Conservation (phyloP, 2,797 vertebrate species). For the Cygnus olor region DNA sequence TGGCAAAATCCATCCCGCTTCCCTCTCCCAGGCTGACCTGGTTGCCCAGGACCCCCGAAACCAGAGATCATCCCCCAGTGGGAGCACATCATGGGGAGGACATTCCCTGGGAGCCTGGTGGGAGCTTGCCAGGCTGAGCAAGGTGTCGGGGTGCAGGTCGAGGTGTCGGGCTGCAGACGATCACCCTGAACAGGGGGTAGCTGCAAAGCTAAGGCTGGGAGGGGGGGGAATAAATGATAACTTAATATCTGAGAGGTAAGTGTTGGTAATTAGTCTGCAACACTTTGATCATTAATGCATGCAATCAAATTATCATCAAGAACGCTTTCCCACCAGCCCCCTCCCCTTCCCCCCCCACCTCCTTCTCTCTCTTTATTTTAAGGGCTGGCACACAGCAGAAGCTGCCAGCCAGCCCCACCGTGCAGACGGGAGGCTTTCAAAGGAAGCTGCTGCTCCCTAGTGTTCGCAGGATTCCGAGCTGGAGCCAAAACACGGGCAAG, state of each 20-base stretch:
- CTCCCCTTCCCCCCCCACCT: background rate
- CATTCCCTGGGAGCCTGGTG: background rate
- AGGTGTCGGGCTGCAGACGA: background rate
- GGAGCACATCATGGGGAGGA: background rate
- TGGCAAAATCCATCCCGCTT: background rate
- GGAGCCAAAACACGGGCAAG: constrained; percentile 21
- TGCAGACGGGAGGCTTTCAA: constrained; percentile 52
- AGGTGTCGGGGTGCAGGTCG: background rate
- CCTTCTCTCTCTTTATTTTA: constrained; percentile 63
- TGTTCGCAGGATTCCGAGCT: constrained; percentile 49
- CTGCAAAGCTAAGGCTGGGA: constrained; percentile 8
- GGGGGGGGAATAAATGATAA: constrained; percentile 67
- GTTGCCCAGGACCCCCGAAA: background rate
- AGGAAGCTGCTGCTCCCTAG: constrained; percentile 79
- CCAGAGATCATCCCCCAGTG: background rate
- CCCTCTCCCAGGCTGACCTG: background rate
- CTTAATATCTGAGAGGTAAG: constrained; percentile 80
- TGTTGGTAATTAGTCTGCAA: constrained; percentile 80
- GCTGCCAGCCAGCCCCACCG: constrained; percentile 37
- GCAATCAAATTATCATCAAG: constrained; percentile 82
- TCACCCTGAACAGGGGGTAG: background rate
- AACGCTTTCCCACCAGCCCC: constrained; percentile 65
- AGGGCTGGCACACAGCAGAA: constrained; percentile 62
- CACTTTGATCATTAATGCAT: constrained; percentile 82
- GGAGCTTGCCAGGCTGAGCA: fast-evolving